Base-by-base conservation (phyloP, 2,797 vertebrate genomes). In the Sebastes itinus region DNA sequence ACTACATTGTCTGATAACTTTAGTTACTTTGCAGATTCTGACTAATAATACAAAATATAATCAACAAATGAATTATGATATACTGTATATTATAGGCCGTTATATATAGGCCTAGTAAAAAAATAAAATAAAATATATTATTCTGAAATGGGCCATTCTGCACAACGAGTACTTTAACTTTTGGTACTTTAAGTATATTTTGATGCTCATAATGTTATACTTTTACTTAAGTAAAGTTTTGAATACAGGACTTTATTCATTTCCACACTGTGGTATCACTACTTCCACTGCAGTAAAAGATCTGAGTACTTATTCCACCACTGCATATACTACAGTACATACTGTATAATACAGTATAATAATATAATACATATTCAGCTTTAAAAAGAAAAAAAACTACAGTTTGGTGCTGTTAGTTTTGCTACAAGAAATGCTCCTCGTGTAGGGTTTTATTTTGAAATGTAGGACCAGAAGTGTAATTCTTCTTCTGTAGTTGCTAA, bases 371-470 rank as follows among this genome's bases (percentile, higher is more conserved):
- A 9, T 27, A 58, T 25, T 64, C 14, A 5, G 22, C 4, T 42
- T 38, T 23, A 23, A 49, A 66, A 66, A 38, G 5, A 18, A 46
- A 7, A 30, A 10, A 14, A 30, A 9, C 27, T 49, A 52, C 1
- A 12, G 42, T 14, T n/a, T 32, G 23, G 23, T 2, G 18, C 1
- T n/a, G 8, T n/a, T 5, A 12, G 35, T 46, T 33, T 23, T 25
- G 5, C 8, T 52, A 4, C 7, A 4, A 67, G 7, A 20, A 68
- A 30, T 20, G 46, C 28, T 22, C 6, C 46, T 54, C 46, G 2
- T 22, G n/a, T 5, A 2, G 25, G 18, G n/a, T 52, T 83, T 88
- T 90, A 87, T 84, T 84, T 81, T 90, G 83, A 88, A 90, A 83
- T 0, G 7, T 3, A 0, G 3, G 5, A 28, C 3, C 87, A 80